These are phyloP conservation scores for Crotalus helleri DNA, from an alignment of 2,113 vertebrate species.

Conservation along the genomic window DNA sequence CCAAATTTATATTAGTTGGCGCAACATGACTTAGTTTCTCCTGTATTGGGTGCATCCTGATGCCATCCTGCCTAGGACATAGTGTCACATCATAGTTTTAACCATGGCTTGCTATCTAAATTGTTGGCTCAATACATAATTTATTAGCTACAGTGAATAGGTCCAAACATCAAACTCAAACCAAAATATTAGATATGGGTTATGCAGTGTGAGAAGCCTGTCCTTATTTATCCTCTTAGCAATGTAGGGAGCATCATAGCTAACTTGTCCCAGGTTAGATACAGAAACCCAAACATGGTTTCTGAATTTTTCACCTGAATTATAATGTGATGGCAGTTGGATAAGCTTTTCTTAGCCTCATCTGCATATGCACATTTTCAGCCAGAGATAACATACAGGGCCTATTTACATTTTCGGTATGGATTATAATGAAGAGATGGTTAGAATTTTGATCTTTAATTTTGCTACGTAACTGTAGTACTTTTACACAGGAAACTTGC, in stretches of 20 bases:
- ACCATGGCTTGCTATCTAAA: neutral
- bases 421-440: neutral
- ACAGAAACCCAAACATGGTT: neutral
- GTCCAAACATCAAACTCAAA: neutral
- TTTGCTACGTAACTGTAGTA: neutral
- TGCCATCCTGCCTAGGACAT: neutral
- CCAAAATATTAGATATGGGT: neutral
- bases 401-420: neutral
- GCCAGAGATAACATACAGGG: neutral
- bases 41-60: neutral
- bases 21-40: neutral
- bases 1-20: neutral
- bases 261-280: neutral
- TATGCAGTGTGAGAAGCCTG: neutral
- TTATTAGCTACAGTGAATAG: neutral
- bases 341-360: neutral
- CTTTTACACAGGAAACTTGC: neutral
- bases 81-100: neutral
- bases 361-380: neutral
- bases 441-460: constrained; percentile 3
- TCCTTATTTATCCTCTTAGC: neutral
- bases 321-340: neutral
- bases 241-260: neutral
- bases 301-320: neutral
- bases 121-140: neutral